Evolutionary conservation across 2,113 vertebrate genomes (phyloP).

Genomic region (Syngnathus floridae): DNA sequence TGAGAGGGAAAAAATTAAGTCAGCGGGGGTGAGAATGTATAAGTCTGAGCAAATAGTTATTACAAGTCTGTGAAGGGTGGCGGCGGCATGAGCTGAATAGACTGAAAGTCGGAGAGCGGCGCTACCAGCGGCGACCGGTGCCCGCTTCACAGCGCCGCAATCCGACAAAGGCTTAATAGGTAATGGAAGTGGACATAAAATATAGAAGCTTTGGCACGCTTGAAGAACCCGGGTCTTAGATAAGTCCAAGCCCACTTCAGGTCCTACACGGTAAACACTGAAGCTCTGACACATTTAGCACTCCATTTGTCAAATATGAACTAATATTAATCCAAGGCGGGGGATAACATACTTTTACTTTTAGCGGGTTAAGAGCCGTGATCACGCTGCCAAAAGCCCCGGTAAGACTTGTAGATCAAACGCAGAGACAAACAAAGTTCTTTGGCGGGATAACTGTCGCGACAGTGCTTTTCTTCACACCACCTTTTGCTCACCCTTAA

Average conservation of each 20-base stretch:
- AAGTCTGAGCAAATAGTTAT: slow-evolving; percentile 72
- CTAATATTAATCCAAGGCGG: slow-evolving; percentile 15
- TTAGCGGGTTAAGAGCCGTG: slow-evolving; percentile 1
- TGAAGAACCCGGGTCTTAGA: slow-evolving; percentile 40
- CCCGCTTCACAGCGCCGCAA: slow-evolving; percentile 53
- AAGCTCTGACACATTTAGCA: slow-evolving; percentile 27
- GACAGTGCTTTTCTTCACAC: background rate
- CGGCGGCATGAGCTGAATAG: slow-evolving; percentile 62
- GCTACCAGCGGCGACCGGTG: slow-evolving; percentile 49
- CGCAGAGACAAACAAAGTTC: background rate
- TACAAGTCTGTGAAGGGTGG: slow-evolving; percentile 64
- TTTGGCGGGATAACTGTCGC: slow-evolving; percentile 7
- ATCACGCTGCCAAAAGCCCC: slow-evolving; percentile 1
- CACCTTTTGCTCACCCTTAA: slow-evolving; percentile 6
- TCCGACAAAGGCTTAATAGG: slow-evolving; percentile 59
- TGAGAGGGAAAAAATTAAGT: slow-evolving; percentile 21
- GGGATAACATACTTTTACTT: slow-evolving; percentile 10
- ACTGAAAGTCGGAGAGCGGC: slow-evolving; percentile 49
- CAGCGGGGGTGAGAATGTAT: slow-evolving; percentile 48
- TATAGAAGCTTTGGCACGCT: slow-evolving; percentile 28
- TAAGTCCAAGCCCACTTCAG: slow-evolving; percentile 39
- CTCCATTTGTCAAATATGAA: slow-evolving; percentile 25
- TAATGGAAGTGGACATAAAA: slow-evolving; percentile 56
- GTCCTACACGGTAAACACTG: slow-evolving; percentile 34
- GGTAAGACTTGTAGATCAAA: background rate